Conservation (phyloP, 2,888 invertebrate genomes). For the Eutolmus rufibarbis region DNA sequence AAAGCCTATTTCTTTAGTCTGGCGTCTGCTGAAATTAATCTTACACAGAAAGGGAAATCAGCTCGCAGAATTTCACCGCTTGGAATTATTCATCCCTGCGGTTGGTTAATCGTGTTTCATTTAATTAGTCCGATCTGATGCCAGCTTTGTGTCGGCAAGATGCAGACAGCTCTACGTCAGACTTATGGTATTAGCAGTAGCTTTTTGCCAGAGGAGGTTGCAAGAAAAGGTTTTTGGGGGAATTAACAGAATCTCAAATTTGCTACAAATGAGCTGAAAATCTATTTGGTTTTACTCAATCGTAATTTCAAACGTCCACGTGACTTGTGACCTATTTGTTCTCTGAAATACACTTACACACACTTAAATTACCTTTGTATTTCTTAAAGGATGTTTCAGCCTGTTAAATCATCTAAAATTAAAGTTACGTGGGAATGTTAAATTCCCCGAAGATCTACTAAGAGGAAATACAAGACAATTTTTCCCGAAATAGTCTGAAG, state of each 20-base stretch:
- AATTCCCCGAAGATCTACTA: neutral
- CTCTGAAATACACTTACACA: neutral
- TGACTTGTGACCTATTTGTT: neutral
- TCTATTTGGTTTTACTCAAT: neutral
- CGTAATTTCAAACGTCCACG: neutral
- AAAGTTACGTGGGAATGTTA: neutral
- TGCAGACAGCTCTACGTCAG: neutral
- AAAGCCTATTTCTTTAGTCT: neutral
- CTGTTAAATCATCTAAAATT: neutral
- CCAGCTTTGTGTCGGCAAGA: neutral
- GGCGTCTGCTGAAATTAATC: neutral
- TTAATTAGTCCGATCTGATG: neutral
- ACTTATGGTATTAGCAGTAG: neutral
- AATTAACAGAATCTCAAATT: neutral
- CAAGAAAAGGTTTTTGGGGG: neutral
- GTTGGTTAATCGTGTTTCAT: neutral
- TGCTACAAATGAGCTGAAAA: neutral
- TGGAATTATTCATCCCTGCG: neutral
- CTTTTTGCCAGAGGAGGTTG: neutral
- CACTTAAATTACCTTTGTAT: neutral
- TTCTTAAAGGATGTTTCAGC: neutral
- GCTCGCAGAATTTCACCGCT: neutral
- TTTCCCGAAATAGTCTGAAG: neutral
- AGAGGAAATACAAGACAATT: neutral
- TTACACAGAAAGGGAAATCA: neutral